Conservation (phyloP, 2,113 vertebrate genomes). For the Caranx ignobilis region DNA sequence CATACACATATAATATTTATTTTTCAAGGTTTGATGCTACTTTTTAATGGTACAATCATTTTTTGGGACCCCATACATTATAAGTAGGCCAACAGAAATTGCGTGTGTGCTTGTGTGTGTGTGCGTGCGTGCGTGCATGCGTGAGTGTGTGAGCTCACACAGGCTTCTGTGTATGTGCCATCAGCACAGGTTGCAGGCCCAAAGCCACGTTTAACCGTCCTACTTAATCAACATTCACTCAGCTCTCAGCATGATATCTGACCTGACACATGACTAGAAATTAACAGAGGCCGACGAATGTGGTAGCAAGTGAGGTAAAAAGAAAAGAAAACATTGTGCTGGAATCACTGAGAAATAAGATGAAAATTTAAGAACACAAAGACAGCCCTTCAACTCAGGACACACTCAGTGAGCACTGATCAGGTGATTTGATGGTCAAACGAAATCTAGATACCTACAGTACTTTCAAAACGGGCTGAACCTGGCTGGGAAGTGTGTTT, state of each 20-base stretch:
- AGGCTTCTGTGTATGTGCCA: constrained; percentile 19
- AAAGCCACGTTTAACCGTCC: constrained; percentile 64
- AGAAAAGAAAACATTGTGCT: neutral
- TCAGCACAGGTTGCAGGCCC: constrained; percentile 64
- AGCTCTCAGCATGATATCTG: constrained; percentile 59
- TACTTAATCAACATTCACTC: constrained; percentile 57
- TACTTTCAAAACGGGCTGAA: neutral
- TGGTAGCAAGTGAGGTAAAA: constrained; percentile 4
- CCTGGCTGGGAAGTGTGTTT: neutral
- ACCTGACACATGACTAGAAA: constrained; percentile 64
- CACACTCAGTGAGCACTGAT: neutral
- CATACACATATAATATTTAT: neutral
- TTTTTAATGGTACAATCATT: constrained; percentile 58
- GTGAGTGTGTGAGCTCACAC: constrained; percentile 7
- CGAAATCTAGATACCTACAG: neutral
- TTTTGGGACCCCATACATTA: constrained; percentile 56
- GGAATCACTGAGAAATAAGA: neutral
- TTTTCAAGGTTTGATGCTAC: constrained; percentile 37
- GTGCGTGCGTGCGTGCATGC: neutral
- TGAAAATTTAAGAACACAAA: neutral
- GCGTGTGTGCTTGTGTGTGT: neutral
- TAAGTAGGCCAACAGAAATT: constrained; percentile 59
- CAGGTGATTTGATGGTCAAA: neutral
- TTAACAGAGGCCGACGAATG: constrained; percentile 31
- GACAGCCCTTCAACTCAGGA: neutral